phyloP scores from a whole-genome alignment of 2,888 invertebrate genomes.

The Allolobophora icterica region DNA sequence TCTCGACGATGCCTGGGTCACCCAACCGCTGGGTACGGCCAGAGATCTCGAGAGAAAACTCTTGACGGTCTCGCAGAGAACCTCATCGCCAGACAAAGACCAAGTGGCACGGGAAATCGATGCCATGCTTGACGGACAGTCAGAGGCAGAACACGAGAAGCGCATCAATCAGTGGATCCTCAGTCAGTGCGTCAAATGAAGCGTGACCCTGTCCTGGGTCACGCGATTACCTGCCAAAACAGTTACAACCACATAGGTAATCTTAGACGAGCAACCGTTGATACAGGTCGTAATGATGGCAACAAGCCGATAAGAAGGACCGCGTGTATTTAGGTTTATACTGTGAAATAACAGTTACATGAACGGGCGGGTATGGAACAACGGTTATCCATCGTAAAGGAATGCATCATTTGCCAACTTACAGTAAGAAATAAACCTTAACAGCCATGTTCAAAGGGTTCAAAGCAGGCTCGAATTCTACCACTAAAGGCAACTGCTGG shows the following conservation, averaged over 20 bases:
- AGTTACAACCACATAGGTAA: neutral
- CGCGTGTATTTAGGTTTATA: neutral
- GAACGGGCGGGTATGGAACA: neutral
- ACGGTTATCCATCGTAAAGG: neutral
- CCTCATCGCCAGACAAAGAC: neutral
- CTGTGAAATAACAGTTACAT: neutral
- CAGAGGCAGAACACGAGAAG: neutral
- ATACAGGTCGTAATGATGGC: neutral
- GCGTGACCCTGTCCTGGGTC: neutral
- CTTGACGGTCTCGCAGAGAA: neutral
- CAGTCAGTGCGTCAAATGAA: neutral
- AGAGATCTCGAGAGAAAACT: neutral
- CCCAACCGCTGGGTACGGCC: neutral
- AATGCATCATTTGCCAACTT: neutral
- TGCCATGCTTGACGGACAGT: neutral
- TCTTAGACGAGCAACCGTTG: neutral
- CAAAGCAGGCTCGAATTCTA: neutral
- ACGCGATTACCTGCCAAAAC: neutral
- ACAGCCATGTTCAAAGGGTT: neutral
- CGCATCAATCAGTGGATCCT: neutral
- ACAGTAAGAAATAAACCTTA: neutral
- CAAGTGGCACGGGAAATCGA: neutral
- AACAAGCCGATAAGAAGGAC: neutral
- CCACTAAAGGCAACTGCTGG: neutral
- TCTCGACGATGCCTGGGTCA: slow-evolving; percentile 82